Evolutionary conservation across 2,797 vertebrate species (phyloP).

Genomic region (Myotis findleyi): DNA sequence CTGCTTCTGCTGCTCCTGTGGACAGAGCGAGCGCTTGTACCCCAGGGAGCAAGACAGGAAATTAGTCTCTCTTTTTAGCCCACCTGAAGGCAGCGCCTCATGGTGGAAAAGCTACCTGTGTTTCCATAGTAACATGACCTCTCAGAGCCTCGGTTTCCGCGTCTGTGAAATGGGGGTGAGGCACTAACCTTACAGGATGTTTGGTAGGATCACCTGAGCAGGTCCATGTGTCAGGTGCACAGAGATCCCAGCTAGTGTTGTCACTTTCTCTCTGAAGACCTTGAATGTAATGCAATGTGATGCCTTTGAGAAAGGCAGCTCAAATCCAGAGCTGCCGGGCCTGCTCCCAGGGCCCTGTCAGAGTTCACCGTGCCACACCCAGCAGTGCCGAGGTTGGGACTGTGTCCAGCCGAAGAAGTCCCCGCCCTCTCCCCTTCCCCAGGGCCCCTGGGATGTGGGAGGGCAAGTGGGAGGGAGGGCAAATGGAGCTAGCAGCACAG

Average conservation of each 20-base stretch:
- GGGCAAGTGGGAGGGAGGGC: neutral
- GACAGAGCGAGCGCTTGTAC: neutral
- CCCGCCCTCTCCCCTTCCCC: rapidly evolving
- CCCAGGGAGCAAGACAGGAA: neutral
- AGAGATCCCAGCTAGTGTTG: neutral
- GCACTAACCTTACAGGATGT: neutral
- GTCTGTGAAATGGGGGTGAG: neutral
- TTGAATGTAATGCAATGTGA: neutral
- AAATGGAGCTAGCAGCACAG: neutral
- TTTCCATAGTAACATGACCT: neutral
- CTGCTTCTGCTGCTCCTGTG: neutral
- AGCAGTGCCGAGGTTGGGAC: neutral
- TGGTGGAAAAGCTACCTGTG: neutral
- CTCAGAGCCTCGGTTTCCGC: neutral
- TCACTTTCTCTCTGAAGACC: neutral
- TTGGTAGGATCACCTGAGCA: neutral
- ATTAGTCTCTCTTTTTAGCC: neutral
- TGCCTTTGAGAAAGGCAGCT: neutral
- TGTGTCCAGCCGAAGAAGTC: neutral
- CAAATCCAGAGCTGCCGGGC: neutral
- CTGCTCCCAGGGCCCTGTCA: neutral
- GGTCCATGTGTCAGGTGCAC: neutral
- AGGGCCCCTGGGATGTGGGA: neutral
- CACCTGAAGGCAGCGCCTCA: neutral
- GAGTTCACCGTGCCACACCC: neutral